Evolutionary conservation across 2,113 vertebrate genomes (phyloP), one percentile per base, ranked within the genome.

Genomic region (Gnathonemus echidnorhynchus): DNA sequence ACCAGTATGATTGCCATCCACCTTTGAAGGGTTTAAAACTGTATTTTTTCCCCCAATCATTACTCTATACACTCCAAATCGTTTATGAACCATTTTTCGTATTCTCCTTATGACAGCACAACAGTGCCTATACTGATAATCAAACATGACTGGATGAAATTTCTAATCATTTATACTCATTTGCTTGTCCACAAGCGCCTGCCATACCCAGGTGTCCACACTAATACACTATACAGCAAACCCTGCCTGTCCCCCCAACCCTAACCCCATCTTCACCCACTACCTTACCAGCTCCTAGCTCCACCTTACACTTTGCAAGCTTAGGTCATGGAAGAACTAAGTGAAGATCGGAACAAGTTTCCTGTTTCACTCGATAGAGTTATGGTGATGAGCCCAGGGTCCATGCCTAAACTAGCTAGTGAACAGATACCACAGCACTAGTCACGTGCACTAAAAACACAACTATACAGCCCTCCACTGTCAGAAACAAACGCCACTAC

Each of bases 251-350:
- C 83, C 24, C 39, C 83, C 48, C 5, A 85, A 85, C 62, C 62
- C 62, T 13, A 48, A 85, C 39, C 83, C 83, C 2, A 45, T 24
- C 77, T 24, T 21, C 42, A 24, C 77, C 39, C 77, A 19, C 13
- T 46, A 46, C 45, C 45, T 85, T n/a, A 24, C 21, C 42, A 48
- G 9, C 83, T 85, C 83, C 83, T 3, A 24, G 21, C 21, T 48
- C 83, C 45, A 45, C 83, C 83, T 85, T n/a, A 85, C 21, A 19
- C 42, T 48, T 48, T 1, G 21, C 45, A 85, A 45, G 83, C 74
- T 80, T 80, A 93, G 91, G 50, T 53, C 45, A 92, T 66, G 91
- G 88, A 48, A 89, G 88, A 31, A 45, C 46, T 90, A 39, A 84
- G 74, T 83, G 31, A 83, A 27, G 50, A 42, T 80, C 89, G 17